Conservation (phyloP, 2,888 invertebrate species). For the Drosophila birchii region DNA sequence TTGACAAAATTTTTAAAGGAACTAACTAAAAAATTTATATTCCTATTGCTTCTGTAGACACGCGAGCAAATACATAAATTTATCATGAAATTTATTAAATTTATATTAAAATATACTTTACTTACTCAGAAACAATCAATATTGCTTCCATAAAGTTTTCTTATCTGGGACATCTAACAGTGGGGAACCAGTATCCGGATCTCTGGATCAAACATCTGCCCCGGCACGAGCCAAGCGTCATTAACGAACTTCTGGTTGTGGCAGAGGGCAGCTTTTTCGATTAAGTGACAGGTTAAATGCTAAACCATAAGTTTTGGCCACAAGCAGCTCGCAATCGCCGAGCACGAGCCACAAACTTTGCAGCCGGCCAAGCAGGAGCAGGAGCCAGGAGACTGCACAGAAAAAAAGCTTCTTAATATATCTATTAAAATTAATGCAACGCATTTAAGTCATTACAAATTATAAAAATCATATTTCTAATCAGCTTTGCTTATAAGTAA, state of each 20-base stretch:
- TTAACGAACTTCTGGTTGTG: slow-evolving; percentile 31
- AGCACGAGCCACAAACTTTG: slow-evolving; percentile 69
- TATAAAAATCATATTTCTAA: neutral
- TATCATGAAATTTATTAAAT: too few species aligned
- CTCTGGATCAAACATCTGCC: slow-evolving; percentile 30
- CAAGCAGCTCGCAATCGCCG: slow-evolving; percentile 54
- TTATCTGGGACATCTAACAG: slow-evolving; percentile 29
- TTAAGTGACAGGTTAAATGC: slow-evolving; percentile 74
- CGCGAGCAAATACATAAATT: too few species aligned
- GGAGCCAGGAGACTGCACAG: slow-evolving; percentile 26
- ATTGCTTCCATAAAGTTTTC: neutral
- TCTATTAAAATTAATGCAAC: neutral
- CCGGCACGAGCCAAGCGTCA: slow-evolving; percentile 41
- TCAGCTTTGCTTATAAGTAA: neutral
- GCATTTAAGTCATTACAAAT: neutral
- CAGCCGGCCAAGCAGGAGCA: slow-evolving; percentile 51
- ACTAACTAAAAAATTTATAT: too few species aligned
- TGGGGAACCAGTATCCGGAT: slow-evolving; percentile 1
- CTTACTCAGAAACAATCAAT: too few species aligned
- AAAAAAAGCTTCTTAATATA: neutral
- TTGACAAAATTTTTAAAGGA: too few species aligned
- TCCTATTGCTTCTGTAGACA: too few species aligned
- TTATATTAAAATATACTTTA: too few species aligned
- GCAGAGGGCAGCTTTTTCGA: slow-evolving; percentile 53
- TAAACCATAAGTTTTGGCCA: slow-evolving; percentile 53